phyloP scores from a whole-genome alignment of 1,140 invertebrate species.

The Calosoma granatense region DNA sequence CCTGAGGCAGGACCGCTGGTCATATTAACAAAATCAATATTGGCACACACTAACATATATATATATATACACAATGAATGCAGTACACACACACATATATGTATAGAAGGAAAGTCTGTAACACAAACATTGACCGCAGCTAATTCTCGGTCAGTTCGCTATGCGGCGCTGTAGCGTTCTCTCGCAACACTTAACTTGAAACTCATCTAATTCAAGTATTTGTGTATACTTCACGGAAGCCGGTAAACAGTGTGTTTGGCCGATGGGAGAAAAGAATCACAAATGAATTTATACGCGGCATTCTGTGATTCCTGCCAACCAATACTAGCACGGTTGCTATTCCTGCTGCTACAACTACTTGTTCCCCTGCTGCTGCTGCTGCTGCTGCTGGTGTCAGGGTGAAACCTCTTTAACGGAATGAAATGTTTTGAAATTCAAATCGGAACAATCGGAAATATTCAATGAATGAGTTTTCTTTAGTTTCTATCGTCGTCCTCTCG shows the following conservation, averaged over 20 bases:
- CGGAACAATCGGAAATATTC: constrained; percentile 17
- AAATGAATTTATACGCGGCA: background rate
- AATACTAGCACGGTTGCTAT: background rate
- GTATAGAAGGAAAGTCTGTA: no score
- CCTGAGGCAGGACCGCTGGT: background rate
- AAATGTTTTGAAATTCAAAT: constrained; percentile 29
- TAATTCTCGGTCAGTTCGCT: background rate
- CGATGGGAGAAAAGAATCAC: background rate
- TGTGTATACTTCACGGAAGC: constrained; percentile 6
- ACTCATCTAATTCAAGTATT: constrained; percentile 8
- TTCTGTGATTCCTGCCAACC: background rate
- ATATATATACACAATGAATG: background rate
- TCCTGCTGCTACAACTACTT: background rate
- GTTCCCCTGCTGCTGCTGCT: background rate
- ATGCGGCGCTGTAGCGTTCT: background rate
- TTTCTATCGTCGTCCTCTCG: background rate
- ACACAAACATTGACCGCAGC: constrained; percentile 7
- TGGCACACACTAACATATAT: background rate
- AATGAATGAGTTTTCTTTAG: constrained; percentile 19
- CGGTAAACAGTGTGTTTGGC: constrained; percentile 1
- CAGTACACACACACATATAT: no score
- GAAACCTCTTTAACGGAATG: constrained; percentile 24
- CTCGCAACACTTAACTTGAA: constrained; percentile 3
- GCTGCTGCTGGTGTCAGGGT: no score
- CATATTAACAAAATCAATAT: constrained; percentile 9